Evolutionary conservation across 2,113 vertebrate species (phyloP).

Genomic region (Agelaius phoeniceus): DNA sequence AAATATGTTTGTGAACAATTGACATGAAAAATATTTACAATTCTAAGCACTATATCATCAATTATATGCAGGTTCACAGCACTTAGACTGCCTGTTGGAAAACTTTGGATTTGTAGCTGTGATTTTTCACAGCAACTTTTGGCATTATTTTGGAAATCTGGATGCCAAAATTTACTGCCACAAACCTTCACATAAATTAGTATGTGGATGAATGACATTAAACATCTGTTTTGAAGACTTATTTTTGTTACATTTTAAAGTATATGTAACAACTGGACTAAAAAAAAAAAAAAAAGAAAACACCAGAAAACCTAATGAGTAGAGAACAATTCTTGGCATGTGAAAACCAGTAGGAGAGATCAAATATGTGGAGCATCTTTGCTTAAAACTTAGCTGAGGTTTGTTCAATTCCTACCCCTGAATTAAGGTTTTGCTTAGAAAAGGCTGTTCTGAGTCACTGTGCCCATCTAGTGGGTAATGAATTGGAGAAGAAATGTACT

Average conservation of each 20-base stretch:
- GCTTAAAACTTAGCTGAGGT: background rate
- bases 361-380: background rate
- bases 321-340: background rate
- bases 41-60: background rate
- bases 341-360: background rate
- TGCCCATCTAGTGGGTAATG: background rate
- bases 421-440: background rate
- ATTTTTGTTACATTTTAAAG: background rate
- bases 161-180: background rate
- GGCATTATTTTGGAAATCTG: background rate
- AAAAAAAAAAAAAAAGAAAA: background rate
- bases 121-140: background rate
- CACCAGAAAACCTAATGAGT: background rate
- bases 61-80: background rate
- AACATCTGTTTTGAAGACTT: background rate
- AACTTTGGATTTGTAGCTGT: background rate
- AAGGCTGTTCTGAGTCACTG: background rate
- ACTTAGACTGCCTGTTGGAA: background rate
- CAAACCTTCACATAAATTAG: background rate
- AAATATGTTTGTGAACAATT: background rate
- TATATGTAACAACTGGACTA: background rate
- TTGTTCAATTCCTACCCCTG: background rate
- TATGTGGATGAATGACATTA: background rate
- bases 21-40: background rate
- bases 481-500: background rate